These are phyloP conservation scores for Cygnus olor DNA, from an alignment of 2,797 vertebrate species.

Conservation along the genomic window DNA sequence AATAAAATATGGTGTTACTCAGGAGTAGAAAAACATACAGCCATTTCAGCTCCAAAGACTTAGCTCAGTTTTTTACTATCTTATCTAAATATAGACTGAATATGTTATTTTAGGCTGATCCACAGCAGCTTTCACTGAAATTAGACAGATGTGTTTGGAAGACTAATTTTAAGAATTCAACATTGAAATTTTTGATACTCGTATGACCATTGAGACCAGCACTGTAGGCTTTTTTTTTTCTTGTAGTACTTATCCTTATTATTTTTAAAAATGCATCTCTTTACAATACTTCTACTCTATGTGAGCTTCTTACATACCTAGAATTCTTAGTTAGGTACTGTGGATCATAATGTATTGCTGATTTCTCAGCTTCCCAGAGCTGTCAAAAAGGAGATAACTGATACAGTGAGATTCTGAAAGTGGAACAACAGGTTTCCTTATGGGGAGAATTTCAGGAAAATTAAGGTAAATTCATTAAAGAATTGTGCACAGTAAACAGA, in stretches of 20 bases:
- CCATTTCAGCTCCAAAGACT: neutral
- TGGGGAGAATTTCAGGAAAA: neutral
- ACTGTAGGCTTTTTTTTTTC: neutral
- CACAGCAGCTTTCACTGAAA: neutral
- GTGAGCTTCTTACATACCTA: neutral
- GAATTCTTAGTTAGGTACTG: neutral
- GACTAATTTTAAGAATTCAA: neutral
- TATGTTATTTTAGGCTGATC: slow-evolving; percentile 16
- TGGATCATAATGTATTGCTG: neutral
- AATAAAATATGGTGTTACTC: neutral
- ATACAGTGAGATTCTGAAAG: neutral
- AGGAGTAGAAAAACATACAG: slow-evolving; percentile 1
- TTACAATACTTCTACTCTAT: neutral
- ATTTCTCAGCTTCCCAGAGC: neutral
- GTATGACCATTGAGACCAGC: neutral
- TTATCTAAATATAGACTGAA: slow-evolving; percentile 13
- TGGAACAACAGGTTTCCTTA: neutral
- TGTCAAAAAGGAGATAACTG: neutral
- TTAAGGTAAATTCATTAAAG: neutral
- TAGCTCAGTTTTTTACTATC: neutral
- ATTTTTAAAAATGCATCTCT: neutral
- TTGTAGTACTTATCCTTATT: neutral
- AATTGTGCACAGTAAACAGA: neutral
- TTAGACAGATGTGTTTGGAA: neutral
- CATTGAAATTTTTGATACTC: neutral